A percentile compares a stretch with the other conserved stretches of the same genome.
These are phyloP conservation scores for Lerista edwardsae DNA, from an alignment of 2,797 vertebrate species.

Conservation along the genomic window DNA sequence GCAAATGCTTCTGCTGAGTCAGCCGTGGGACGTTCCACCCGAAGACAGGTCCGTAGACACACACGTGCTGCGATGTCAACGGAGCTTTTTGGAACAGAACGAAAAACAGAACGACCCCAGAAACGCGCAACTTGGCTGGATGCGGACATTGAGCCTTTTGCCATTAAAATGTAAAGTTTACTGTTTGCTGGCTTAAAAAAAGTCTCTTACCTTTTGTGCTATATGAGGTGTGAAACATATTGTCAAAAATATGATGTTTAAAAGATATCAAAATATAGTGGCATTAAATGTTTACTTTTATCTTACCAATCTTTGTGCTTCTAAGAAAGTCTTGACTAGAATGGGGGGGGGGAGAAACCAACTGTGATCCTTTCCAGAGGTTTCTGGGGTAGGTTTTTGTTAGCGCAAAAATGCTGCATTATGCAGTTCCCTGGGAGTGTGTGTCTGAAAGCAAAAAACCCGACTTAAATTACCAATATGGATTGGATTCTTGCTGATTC, in stretches of 20 bases:
- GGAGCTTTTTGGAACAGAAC: conserved; percentile 48
- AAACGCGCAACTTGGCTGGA: conserved; percentile 61
- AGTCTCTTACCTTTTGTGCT: conserved; percentile 76
- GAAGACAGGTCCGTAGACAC: conserved; percentile 39
- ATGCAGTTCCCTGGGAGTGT: neutral
- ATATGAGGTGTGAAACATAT: conserved; percentile 78
- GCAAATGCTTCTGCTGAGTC: conserved; percentile 46
- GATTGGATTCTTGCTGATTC: neutral
- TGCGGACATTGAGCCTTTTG: conserved; percentile 69
- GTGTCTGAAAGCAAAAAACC: neutral
- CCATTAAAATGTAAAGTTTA: conserved; percentile 76
- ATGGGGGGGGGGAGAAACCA: conserved; percentile 12
- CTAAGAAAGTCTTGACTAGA: conserved; percentile 40
- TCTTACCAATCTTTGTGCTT: conserved; percentile 70
- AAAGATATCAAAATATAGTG: conserved; percentile 77
- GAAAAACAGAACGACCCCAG: conserved; percentile 52
- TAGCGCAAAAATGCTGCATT: neutral
- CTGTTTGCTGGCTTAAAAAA: conserved; percentile 73
- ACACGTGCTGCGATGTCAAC: conserved; percentile 58
- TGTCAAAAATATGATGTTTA: conserved; percentile 80
- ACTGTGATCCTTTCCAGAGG: neutral
- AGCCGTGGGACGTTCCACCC: conserved; percentile 29
- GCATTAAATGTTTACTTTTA: conserved; percentile 84
- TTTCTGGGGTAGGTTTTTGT: neutral
- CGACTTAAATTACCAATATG: conserved; percentile 2